phyloP scores from a whole-genome alignment of 2,888 invertebrate genomes.

The Cheilosia grossa region DNA sequence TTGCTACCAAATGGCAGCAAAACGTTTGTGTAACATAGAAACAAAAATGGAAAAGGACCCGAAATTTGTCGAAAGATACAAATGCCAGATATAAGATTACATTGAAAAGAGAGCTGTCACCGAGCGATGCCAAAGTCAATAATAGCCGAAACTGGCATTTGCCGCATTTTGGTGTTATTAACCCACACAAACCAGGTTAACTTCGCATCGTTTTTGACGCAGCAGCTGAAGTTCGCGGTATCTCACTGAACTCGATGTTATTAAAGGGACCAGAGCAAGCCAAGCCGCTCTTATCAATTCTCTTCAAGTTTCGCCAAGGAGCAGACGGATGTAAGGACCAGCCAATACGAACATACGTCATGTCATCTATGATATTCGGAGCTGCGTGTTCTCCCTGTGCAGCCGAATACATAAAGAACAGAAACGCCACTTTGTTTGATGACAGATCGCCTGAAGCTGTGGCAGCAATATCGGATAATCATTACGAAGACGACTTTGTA shows the following conservation, averaged over 20 bases:
- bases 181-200: background rate
- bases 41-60: slow-evolving; percentile 35
- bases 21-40: slow-evolving; percentile 53
- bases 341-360: slow-evolving; percentile 42
- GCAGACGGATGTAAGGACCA: slow-evolving; percentile 2
- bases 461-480: slow-evolving; percentile 18
- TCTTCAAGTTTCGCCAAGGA: background rate
- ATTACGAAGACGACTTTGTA: slow-evolving; percentile 69
- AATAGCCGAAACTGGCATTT: background rate
- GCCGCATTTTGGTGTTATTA: background rate
- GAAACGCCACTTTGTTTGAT: slow-evolving; percentile 1
- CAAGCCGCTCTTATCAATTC: background rate
- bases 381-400: slow-evolving; percentile 62
- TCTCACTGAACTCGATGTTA: slow-evolving; percentile 5
- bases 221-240: slow-evolving; percentile 69
- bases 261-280: background rate
- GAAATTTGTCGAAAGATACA: background rate
- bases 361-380: slow-evolving; percentile 73
- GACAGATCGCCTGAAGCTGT: background rate
- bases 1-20: slow-evolving; percentile 58
- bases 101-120: background rate
- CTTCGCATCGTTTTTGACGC: slow-evolving; percentile 75
- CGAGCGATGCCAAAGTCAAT: background rate
- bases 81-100: background rate
- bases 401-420: slow-evolving; percentile 65